A percentile compares a stretch with the other conserved stretches of the same genome.
phyloP scores from a whole-genome alignment of 2,888 invertebrate species.

The Imbricaverruca yamaguchii region DNA sequence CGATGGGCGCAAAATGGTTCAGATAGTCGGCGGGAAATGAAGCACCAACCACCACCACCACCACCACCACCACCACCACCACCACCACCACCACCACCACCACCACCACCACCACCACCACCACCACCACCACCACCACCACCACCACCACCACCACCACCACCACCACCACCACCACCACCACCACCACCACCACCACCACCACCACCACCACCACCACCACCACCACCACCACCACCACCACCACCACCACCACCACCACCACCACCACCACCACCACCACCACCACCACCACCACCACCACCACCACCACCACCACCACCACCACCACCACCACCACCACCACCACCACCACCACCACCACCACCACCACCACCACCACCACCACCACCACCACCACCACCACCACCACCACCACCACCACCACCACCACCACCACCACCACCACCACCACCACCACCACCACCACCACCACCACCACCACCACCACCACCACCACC shows the following conservation, averaged over 20 bases:
- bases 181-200: not conserved
- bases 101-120: not conserved
- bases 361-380: not conserved
- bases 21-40: no score
- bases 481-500: not conserved
- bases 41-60: not conserved
- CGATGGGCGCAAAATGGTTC: no score
- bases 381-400: not conserved
- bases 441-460: not conserved
- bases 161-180: not conserved
- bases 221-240: not conserved
- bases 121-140: not conserved
- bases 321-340: not conserved
- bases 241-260: not conserved
- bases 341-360: not conserved
- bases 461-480: not conserved
- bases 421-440: not conserved
- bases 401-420: not conserved
- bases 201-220: not conserved
- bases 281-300: not conserved
- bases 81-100: not conserved
- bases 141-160: not conserved
- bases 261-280: not conserved
- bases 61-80: not conserved
- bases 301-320: not conserved